A percentile compares a stretch with the other conserved stretches of the same genome.
phyloP scores from a whole-genome alignment of 2,888 invertebrate species.

The Fragum sueziense region DNA sequence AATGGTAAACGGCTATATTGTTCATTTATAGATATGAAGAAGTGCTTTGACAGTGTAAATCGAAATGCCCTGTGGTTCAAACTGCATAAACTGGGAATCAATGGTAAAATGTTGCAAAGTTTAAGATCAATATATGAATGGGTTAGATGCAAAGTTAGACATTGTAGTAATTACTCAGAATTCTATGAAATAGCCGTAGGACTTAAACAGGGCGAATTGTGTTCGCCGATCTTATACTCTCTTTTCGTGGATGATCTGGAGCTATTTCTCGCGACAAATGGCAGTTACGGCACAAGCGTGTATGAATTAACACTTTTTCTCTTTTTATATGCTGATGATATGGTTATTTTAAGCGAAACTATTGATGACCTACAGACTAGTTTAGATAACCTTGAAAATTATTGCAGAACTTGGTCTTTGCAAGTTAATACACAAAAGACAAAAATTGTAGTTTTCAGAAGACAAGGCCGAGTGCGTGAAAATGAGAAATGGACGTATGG shows the following conservation, averaged over 20 bases:
- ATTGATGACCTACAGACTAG: slow-evolving; percentile 2
- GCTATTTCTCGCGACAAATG: background rate
- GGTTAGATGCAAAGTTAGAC: slow-evolving; percentile 6
- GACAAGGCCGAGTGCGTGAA: background rate
- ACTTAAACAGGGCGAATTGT: background rate
- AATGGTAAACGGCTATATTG: background rate
- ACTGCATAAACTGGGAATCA: background rate
- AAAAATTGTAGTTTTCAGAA: background rate
- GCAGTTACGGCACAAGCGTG: too few species aligned
- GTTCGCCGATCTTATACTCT: too few species aligned
- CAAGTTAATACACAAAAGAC: background rate
- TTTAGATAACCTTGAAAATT: background rate
- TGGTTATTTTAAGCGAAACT: slow-evolving; percentile 7
- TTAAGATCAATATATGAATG: background rate
- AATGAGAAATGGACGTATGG: slow-evolving; percentile 8
- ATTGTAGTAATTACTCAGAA: background rate
- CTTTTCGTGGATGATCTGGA: too few species aligned
- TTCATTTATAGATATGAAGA: slow-evolving; percentile 1
- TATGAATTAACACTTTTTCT: background rate
- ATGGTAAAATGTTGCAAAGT: background rate
- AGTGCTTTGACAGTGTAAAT: slow-evolving; percentile 8
- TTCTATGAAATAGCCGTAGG: background rate
- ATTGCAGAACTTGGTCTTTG: slow-evolving; percentile 6
- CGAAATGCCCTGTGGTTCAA: slow-evolving; percentile 2
- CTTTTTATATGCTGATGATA: slow-evolving; percentile 9